Evolutionary conservation across 2,888 invertebrate species (phyloP).

Genomic region (Barypeithes pellucidus): DNA sequence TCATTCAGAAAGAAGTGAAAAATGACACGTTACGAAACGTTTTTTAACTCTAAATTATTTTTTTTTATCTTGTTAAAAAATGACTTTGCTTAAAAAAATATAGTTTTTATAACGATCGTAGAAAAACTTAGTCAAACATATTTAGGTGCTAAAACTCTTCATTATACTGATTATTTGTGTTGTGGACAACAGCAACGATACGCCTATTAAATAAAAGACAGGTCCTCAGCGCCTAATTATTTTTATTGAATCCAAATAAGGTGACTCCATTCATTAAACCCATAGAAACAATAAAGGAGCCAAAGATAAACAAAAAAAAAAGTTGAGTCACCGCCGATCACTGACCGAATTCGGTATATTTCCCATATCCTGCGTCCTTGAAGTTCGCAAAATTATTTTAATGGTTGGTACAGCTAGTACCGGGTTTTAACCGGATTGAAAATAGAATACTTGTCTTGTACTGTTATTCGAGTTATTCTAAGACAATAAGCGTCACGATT

Average conservation of each 20-base stretch:
- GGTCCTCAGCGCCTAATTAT: not conserved
- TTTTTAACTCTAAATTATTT: no score
- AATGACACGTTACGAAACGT: no score
- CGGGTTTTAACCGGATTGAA: constrained; percentile 3
- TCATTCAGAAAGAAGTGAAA: no score
- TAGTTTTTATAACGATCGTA: no score
- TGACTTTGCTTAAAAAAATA: not conserved
- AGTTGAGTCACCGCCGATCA: constrained; percentile 31
- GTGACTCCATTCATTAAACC: constrained; percentile 19
- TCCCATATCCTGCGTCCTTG: constrained; percentile 45
- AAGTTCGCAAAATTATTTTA: constrained; percentile 26
- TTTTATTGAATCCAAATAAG: constrained; percentile 12
- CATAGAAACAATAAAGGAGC: constrained; percentile 6
- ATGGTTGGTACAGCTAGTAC: not conserved
- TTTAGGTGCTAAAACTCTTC: not conserved
- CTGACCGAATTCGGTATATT: constrained; percentile 43
- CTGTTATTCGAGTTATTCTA: not conserved
- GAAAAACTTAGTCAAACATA: not conserved
- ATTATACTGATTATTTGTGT: not conserved
- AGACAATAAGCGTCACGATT: not conserved
- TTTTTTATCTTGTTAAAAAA: not conserved
- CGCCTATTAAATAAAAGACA: constrained; percentile 3
- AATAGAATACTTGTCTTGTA: not conserved
- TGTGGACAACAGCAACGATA: not conserved
- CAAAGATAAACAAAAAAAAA: constrained; percentile 24